Evolutionary conservation across 2,797 vertebrate genomes (phyloP).

Genomic region (Acomys russatus): DNA sequence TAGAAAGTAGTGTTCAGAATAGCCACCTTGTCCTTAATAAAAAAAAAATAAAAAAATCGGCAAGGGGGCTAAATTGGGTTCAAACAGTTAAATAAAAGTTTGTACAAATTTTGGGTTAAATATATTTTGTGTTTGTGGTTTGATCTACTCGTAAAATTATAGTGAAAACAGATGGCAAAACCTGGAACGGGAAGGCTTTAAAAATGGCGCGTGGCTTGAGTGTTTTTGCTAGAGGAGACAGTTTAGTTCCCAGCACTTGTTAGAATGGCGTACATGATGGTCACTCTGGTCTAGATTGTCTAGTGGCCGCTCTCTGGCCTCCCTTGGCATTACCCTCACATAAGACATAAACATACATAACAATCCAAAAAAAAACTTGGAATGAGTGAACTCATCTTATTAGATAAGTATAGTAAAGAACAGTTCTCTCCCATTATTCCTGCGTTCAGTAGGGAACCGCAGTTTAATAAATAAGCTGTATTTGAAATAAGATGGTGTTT

Average conservation of each 20-base stretch:
- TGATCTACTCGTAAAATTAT: background rate
- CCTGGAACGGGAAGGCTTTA: background rate
- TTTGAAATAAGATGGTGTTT: conserved; percentile 27
- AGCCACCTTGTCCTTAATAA: too few species aligned
- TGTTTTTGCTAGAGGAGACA: background rate
- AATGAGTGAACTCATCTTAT: background rate
- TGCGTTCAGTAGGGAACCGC: background rate
- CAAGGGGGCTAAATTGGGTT: background rate
- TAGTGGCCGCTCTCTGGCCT: background rate
- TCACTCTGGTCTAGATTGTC: too few species aligned
- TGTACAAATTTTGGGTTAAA: background rate
- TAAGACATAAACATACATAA: background rate
- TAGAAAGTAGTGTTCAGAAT: too few species aligned
- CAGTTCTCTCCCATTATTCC: background rate
- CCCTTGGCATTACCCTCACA: background rate
- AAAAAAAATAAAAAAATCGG: background rate
- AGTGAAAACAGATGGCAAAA: background rate
- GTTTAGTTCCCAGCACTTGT: background rate
- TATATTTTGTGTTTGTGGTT: background rate
- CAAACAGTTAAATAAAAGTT: background rate
- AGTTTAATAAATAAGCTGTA: background rate
- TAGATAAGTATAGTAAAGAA: background rate
- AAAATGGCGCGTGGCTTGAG: background rate
- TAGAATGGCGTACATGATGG: too few species aligned
- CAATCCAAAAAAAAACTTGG: background rate